A percentile compares a stretch with the other conserved stretches of the same genome.
Evolutionary conservation across 2,888 invertebrate species (phyloP).

Genomic region (Apotomis betuletana): DNA sequence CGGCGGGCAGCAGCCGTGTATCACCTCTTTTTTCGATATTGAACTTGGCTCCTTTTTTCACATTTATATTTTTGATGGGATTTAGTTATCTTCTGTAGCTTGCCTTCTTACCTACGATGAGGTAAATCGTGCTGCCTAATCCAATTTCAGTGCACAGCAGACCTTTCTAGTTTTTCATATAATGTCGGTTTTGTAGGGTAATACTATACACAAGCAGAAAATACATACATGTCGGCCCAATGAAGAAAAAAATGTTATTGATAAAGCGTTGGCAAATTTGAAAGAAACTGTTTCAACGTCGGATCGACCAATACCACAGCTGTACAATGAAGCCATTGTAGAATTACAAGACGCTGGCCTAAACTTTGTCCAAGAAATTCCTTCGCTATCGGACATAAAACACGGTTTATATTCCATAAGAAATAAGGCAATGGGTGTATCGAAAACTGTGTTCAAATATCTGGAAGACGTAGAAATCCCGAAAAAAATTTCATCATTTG

Average conservation of each 20-base stretch:
- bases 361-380: not conserved
- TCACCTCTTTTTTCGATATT: too few species aligned
- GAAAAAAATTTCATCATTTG: slow-evolving; percentile 1
- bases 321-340: not conserved
- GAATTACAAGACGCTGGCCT: not conserved
- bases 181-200: slow-evolving; percentile 1
- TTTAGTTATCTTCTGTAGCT: not conserved
- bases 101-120: not conserved
- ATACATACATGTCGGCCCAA: slow-evolving; percentile 14
- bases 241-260: slow-evolving; percentile 11
- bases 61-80: not conserved
- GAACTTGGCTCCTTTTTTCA: too few species aligned
- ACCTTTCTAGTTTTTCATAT: not conserved
- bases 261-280: slow-evolving; percentile 6
- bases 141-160: too few species aligned
- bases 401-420: slow-evolving; percentile 3
- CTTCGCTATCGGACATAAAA: not conserved
- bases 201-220: slow-evolving; percentile 16
- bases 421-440: slow-evolving; percentile 8
- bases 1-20: too few species aligned
- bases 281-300: not conserved
- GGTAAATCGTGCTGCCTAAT: too few species aligned
- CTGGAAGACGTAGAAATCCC: slow-evolving; percentile 9
- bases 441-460: slow-evolving; percentile 8
- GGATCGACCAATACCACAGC: too few species aligned